phyloP scores from a whole-genome alignment of 2,113 vertebrate species.

The Arizona elegans region DNA sequence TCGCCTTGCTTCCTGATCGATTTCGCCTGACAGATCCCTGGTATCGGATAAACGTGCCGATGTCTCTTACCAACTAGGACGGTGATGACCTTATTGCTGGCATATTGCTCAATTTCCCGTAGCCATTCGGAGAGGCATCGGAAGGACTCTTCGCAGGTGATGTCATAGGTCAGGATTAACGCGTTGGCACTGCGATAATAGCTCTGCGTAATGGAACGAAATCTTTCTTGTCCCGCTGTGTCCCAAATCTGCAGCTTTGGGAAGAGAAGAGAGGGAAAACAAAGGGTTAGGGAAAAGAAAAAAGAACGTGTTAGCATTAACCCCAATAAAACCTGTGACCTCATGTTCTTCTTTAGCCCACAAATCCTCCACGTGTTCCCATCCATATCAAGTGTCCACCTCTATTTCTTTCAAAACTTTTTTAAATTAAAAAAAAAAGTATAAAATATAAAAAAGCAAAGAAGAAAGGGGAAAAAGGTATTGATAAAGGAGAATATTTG shows the following conservation, averaged over 20 bases:
- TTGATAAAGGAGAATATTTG: background rate
- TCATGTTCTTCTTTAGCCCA: background rate
- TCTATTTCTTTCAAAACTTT: background rate
- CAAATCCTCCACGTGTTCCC: background rate
- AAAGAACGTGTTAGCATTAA: background rate
- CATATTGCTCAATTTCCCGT: conserved; percentile 96
- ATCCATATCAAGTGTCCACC: background rate
- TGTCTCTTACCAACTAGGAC: conserved; percentile 90
- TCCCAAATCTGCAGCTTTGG: conserved; percentile 97
- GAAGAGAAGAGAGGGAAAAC: background rate
- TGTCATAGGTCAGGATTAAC: conserved; percentile 96
- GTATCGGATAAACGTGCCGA: fast-evolving
- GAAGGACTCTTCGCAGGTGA: conserved; percentile 98
- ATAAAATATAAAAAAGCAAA: background rate
- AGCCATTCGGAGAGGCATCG: conserved; percentile 98
- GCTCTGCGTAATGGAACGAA: conserved; percentile 98
- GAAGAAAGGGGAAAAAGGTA: background rate
- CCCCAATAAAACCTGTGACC: background rate
- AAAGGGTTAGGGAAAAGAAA: background rate
- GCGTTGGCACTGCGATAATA: conserved; percentile 98
- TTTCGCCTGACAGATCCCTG: background rate
- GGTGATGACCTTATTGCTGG: conserved; percentile 97
- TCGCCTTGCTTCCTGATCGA: background rate
- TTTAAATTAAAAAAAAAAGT: no score
- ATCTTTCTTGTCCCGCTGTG: conserved; percentile 95